These are phyloP conservation scores for Thunnus albacares DNA, from an alignment of 2,797 vertebrate species.

Conservation along the genomic window DNA sequence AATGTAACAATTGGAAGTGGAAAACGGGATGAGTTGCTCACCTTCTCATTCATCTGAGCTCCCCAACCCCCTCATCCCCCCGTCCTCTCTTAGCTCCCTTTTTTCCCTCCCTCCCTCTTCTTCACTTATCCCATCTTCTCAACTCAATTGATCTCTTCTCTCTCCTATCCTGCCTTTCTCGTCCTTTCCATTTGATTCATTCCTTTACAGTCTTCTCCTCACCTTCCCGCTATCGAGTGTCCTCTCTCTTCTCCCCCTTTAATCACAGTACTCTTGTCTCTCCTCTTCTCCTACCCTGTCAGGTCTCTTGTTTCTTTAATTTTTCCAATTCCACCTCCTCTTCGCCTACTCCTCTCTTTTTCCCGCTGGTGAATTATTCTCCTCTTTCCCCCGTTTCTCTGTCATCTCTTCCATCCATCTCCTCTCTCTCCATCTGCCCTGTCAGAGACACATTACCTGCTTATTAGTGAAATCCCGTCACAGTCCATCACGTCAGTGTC, in stretches of 20 bases:
- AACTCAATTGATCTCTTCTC: conserved; percentile 45
- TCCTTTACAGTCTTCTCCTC: conserved; percentile 21
- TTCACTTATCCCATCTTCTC: conserved; percentile 28
- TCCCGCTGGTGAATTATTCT: conserved; percentile 3
- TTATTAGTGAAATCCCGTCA: conserved; percentile 31
- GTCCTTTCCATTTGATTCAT: conserved; percentile 35
- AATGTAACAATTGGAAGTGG: neutral
- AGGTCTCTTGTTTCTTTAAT: neutral
- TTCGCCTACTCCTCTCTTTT: neutral
- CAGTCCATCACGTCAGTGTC: conserved; percentile 29
- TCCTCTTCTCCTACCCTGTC: neutral
- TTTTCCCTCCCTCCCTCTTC: neutral
- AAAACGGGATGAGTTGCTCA: conserved; percentile 41
- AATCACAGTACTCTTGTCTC: conserved; percentile 2
- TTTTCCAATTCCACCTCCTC: neutral
- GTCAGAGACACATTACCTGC: conserved; percentile 32
- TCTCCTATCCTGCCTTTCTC: neutral
- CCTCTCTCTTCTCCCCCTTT: conserved; percentile 3
- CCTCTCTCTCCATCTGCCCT: conserved; percentile 17
- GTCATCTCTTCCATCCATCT: conserved; percentile 1
- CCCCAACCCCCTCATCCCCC: conserved; percentile 5
- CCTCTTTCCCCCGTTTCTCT: neutral
- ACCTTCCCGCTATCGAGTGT: neutral
- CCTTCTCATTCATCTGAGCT: conserved; percentile 34
- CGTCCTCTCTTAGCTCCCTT: neutral